Base-by-base conservation (phyloP, 2,797 vertebrate genomes). In the Picus viridis region DNA sequence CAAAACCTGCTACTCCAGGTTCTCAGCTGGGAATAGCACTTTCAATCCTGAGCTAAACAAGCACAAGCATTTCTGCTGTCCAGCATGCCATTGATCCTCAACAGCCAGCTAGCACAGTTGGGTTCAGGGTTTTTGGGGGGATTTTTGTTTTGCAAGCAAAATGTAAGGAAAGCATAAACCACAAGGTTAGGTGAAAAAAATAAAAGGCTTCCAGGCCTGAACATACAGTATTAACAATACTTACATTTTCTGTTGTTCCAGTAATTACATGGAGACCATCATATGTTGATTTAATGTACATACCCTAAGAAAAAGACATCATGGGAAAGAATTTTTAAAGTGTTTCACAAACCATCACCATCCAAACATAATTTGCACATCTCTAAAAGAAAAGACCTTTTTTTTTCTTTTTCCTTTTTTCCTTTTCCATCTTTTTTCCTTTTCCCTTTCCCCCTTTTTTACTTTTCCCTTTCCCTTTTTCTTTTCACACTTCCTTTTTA, bases 211-310 rank as follows among this genome's bases (percentile, higher is more conserved):
- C 94, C 94, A 96, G 89, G 93, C 73, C 94, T 96, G 86, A 96
- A 95, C 83, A 96, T 90, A 85, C 86, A 95, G 75, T 68, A 65
- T 95, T 90, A 96, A 90, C 68, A 96, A 95, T 97, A 98, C 99
- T 99, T 97, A 99, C 99, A 97, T 99, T 99, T 98, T 99, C 99
- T 95, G 99, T 99, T 85, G 99, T 99, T 95, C 99, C 99, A 70
- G 99, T 99, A 97, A 99, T 99, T 95, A 99, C 99, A 97, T 99
- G 99, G 96, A 99, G 98, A 94, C 99, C 99, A 96, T 99, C 99
- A 96, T 99, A 99, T 72, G 99, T 99, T 89, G 99, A 99, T 97
- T 99, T 99, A 98, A 99, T 99, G 97, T 99, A 99, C 99, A 99
- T 99, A 96, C 99, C 99, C 99, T 99, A 98, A 94, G 94, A 97